These are phyloP conservation scores for Varecia variegata DNA, from an alignment of 2,797 vertebrate species.

Conservation along the genomic window DNA sequence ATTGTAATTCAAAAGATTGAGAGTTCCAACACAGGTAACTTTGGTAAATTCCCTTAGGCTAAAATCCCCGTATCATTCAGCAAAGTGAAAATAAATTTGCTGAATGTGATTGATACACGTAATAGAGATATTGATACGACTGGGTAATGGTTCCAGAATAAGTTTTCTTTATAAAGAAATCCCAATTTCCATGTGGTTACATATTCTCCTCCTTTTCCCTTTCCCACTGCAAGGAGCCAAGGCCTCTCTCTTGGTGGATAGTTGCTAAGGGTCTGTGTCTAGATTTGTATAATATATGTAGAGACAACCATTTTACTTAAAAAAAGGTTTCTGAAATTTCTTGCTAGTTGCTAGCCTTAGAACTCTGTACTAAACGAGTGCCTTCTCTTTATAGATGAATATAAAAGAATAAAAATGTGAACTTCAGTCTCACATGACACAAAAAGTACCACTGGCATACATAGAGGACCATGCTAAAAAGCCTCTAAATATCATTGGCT, in stretches of 20 bases:
- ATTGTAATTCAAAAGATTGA: not conserved
- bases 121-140: not conserved
- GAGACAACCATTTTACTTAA: not conserved
- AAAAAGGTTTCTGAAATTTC: not conserved
- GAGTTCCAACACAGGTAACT: not conserved
- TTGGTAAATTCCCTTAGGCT: not conserved
- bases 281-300: not conserved
- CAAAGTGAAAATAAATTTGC: not conserved
- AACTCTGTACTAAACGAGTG: not conserved
- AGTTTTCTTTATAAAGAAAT: not conserved
- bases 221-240: not conserved
- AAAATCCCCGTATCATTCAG: not conserved
- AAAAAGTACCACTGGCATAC: not conserved
- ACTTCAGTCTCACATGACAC: not conserved
- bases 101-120: not conserved
- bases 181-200: not conserved
- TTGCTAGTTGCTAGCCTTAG: not conserved
- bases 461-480: not conserved
- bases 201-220: not conserved
- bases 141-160: not conserved
- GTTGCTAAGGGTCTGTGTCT: not conserved
- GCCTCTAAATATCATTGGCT: not conserved
- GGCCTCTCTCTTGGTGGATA: conserved; percentile 15
- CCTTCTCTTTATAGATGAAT: not conserved
- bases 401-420: not conserved